These are phyloP conservation scores for Exephanes ischioxanthus DNA, from an alignment of 2,888 invertebrate genomes.

Conservation along the genomic window DNA sequence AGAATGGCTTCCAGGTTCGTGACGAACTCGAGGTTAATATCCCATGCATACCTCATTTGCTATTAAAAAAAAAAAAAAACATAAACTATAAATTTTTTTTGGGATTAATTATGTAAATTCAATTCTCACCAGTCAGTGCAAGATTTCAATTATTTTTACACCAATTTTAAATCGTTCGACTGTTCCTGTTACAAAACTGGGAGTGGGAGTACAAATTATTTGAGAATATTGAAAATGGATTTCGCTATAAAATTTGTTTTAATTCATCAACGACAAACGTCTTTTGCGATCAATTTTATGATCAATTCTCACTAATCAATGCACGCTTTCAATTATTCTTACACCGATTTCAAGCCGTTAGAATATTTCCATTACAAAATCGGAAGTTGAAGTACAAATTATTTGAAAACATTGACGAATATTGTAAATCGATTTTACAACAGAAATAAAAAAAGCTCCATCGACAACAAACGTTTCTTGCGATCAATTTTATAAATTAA, in stretches of 20 bases:
- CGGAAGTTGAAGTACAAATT: background rate
- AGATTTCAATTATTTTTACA: background rate
- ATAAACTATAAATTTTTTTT: background rate
- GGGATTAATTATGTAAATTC: background rate
- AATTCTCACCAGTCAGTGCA: background rate
- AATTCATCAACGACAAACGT: background rate
- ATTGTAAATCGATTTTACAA: background rate
- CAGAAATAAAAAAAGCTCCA: background rate
- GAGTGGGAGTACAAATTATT: background rate
- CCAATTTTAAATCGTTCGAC: background rate
- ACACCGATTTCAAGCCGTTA: background rate
- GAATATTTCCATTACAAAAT: background rate
- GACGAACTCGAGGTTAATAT: constrained; percentile 69
- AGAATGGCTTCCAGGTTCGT: constrained; percentile 88
- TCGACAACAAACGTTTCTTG: too few relatives aligned
- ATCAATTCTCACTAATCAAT: background rate
- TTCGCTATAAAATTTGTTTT: too few relatives aligned
- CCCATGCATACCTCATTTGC: constrained; percentile 1
- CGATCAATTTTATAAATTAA: too few relatives aligned
- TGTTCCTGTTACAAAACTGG: background rate
- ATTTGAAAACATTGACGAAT: background rate
- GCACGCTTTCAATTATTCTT: background rate
- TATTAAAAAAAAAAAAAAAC: background rate
- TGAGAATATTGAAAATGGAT: constrained; percentile 4
- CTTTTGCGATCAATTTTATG: too few relatives aligned